phyloP scores from a whole-genome alignment of 2,888 invertebrate genomes.

The Exocentrus adspersus region DNA sequence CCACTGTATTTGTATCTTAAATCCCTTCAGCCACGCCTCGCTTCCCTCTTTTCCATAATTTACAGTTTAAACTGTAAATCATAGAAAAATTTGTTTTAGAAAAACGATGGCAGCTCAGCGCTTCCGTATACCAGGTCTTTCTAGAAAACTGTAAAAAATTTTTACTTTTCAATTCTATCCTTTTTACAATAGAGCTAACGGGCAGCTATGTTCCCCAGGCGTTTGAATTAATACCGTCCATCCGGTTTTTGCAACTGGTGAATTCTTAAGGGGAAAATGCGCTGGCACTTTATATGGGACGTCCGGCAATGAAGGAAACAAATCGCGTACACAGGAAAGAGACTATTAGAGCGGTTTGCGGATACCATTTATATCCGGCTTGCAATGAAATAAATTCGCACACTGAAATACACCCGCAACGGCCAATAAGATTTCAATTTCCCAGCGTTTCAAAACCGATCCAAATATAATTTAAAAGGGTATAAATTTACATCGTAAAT shows the following conservation, averaged over 20 bases:
- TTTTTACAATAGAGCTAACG: background rate
- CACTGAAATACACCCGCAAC: background rate
- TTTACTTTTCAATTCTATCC: too few relatives aligned
- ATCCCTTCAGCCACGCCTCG: too few relatives aligned
- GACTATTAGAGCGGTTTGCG: background rate
- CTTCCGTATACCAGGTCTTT: too few relatives aligned
- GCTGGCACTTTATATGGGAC: background rate
- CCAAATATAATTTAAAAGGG: background rate
- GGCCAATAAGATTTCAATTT: background rate
- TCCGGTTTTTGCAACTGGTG: constrained; percentile 2
- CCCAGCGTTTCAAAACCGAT: background rate
- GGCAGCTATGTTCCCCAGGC: background rate
- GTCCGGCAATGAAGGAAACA: constrained; percentile 1
- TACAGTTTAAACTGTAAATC: too few relatives aligned
- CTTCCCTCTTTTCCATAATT: too few relatives aligned
- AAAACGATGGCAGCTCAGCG: too few relatives aligned
- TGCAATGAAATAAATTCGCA: constrained; percentile 6
- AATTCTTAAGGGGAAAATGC: background rate
- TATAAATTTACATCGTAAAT: background rate
- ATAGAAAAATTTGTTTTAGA: too few relatives aligned
- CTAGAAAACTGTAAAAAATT: too few relatives aligned
- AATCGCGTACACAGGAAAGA: constrained; percentile 11
- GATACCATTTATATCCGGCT: background rate
- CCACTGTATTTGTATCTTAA: too few relatives aligned
- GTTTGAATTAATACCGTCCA: background rate